A percentile compares a stretch with the other conserved stretches of the same genome.
phyloP scores from a whole-genome alignment of 1,140 invertebrate genomes.

The Vollenhovia emeryi region DNA sequence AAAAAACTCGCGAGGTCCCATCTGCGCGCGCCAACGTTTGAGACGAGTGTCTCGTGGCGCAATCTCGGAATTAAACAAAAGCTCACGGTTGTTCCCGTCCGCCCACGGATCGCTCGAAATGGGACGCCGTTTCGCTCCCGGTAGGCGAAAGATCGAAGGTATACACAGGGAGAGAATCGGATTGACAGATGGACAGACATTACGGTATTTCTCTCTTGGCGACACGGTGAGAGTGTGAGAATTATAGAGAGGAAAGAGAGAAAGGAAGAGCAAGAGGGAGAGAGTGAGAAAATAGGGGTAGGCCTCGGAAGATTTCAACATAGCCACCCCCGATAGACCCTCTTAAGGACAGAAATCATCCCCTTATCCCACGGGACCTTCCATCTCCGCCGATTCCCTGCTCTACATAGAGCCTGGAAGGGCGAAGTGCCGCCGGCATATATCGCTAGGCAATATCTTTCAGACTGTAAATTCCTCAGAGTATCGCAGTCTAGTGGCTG shows the following conservation, averaged over 20 bases:
- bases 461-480: constrained; percentile 59
- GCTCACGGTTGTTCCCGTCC: not conserved
- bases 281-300: not conserved
- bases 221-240: not conserved
- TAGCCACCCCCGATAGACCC: constrained; percentile 36
- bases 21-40: constrained; percentile 19
- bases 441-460: constrained; percentile 53
- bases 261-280: not conserved
- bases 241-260: not conserved
- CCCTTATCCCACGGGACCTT: constrained; percentile 54
- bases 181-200: constrained; percentile 67
- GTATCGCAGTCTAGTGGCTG: constrained; percentile 37
- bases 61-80: constrained; percentile 71
- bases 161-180: not conserved
- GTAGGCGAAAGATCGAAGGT: constrained; percentile 61
- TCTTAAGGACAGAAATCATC: constrained; percentile 71
- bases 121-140: not conserved
- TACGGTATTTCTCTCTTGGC: constrained; percentile 50
- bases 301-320: constrained; percentile 19
- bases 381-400: constrained; percentile 49
- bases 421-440: constrained; percentile 6
- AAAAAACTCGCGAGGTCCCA: constrained; percentile 35
- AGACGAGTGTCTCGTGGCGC: constrained; percentile 44
- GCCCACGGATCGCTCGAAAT: not conserved
- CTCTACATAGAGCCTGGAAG: constrained; percentile 56